A percentile compares a stretch with the other conserved stretches of the same genome.
phyloP scores from a whole-genome alignment of 2,888 invertebrate species.

The Criorhina ranunculi region DNA sequence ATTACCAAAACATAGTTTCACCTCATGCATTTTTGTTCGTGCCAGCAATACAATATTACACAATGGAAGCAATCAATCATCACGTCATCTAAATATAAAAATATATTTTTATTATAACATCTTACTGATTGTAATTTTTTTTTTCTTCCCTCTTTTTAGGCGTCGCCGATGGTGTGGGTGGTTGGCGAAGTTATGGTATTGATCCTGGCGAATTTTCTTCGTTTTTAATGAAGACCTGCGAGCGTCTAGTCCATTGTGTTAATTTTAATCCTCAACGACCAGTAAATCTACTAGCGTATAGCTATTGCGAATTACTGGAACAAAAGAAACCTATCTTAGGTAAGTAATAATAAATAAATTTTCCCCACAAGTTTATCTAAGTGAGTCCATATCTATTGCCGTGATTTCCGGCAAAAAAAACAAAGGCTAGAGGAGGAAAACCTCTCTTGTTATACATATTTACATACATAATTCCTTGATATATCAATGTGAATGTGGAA shows the following conservation, averaged over 20 bases:
- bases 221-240: slow-evolving; percentile 97
- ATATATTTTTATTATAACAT: background rate
- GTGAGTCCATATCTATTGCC: background rate
- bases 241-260: slow-evolving; percentile 95
- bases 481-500: slow-evolving; percentile 26
- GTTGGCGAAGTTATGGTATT: slow-evolving; percentile 98
- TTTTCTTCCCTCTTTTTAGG: slow-evolving; percentile 86
- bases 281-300: slow-evolving; percentile 94
- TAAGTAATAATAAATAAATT: slow-evolving; percentile 82
- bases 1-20: background rate
- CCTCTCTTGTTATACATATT: background rate
- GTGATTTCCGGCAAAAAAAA: background rate
- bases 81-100: background rate
- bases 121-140: slow-evolving; percentile 13
- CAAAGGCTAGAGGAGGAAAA: background rate
- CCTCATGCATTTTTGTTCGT: background rate
- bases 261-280: slow-evolving; percentile 95
- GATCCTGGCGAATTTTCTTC: slow-evolving; percentile 98
- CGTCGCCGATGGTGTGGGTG: slow-evolving; percentile 99
- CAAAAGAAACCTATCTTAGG: slow-evolving; percentile 96
- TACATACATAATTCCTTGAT: slow-evolving; percentile 20
- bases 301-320: slow-evolving; percentile 96
- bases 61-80: background rate
- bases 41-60: too few species aligned
- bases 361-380: background rate